Base-by-base conservation (phyloP, 2,113 vertebrate species). In the Caracal caracal region DNA sequence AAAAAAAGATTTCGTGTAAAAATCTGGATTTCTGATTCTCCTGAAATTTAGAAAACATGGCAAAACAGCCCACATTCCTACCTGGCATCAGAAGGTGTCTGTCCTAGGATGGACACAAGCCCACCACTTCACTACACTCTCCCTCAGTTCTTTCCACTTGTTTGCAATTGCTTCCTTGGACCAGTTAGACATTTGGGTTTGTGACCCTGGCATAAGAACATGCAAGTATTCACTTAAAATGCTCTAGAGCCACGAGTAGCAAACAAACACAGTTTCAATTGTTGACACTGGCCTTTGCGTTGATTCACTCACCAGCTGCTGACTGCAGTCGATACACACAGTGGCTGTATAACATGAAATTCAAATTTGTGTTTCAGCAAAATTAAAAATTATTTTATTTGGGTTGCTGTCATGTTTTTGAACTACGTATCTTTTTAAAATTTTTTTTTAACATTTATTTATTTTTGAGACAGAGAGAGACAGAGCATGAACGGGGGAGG, bases 1-100 rank as follows among this genome's bases (percentile, higher is more conserved):
- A 13, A 73, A 22, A 70, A 66, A 13, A 5, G 7, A 16, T 19
- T 63, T 89, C 53, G 15, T 30, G 20, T 63, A 49, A 96, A 95
- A 93, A 53, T 87, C 33, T 53, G 6, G 66, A 83, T 89, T 94
- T 93, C 26, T 84, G 79, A 92, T 76, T 93, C 19, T 90, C 65
- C 88, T 81, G 47, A 47, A 94, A 81, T 59, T 28, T 78, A n/a
- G 24, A 94, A 93, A 13, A 40, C 7, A 53, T 17, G n/a, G 78
- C 51, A 56, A 56, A 35, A 37, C 47, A 40, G 11, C 22, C 33
- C 43, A 12, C 16, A 30, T 83, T 92, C 63, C 79, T 80, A 26
- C 13, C 86, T 75, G 75, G 63, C 33, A 10, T 28, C 20, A 17
- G 12, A 40, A 47, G 56, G 6, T 10, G 40, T 90, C 47, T 89